Evolutionary conservation across 2,888 invertebrate species (phyloP), one percentile per base, ranked within the genome.

Genomic region (Euplagia quadripunctaria): DNA sequence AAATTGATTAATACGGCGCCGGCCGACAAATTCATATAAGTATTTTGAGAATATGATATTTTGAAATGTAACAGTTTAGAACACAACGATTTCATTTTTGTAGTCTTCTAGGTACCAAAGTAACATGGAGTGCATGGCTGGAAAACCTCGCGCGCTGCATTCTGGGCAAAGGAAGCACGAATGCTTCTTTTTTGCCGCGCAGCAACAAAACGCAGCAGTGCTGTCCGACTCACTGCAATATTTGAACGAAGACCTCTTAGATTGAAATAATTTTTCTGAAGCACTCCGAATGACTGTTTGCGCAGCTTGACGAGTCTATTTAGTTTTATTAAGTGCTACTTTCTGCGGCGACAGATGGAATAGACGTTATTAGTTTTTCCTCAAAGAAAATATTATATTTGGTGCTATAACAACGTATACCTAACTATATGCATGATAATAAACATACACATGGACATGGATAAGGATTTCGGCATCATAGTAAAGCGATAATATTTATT

Each of bases 181-280:
- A 31, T 31, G 31, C 31, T 31, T 31, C 31, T 31, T 31, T 31
- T n/a, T n/a, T n/a, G n/a, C n/a, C n/a, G n/a, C n/a, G n/a, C n/a
- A n/a, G n/a, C n/a, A n/a, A n/a, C n/a, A n/a, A n/a, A 58, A 58
- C 20, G 4, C 20, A 58, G n/a, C 4, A 11, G 12, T 58, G 20
- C 20, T n/a, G 4, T n/a, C 55, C 9, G 55, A 55, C n/a, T 58
- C 20, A 58, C 20, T 58, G 58, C 58, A 20, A 20, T 20, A 58
- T 20, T 58, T 20, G 20, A 20, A 14, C 61, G 31, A 5, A 31
- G 5, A 31, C 31, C 7, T 31, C 31, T 61, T 20, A 66, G 49
- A 51, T 74, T 80, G 78, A 80, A 83, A 82, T 84, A 82, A 85
- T 84, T 81, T 80, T 67, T 70, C 74, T 71, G n/a, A 70, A 69